Evolutionary conservation across 2,797 vertebrate species (phyloP).

Genomic region (Menidia menidia): DNA sequence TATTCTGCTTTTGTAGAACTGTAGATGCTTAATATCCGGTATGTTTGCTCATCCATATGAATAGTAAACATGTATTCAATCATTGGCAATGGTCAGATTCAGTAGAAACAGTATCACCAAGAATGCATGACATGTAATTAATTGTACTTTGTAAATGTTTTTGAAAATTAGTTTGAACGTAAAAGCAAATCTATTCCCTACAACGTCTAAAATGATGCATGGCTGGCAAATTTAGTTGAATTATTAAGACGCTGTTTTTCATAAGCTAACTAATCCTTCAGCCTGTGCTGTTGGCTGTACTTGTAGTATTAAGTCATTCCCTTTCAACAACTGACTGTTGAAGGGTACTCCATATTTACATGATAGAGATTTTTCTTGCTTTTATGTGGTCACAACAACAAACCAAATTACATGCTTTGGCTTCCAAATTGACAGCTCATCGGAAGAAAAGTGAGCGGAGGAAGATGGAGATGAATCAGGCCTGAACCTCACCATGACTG

Average conservation of each 20-base stretch:
- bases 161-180: no score
- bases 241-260: neutral
- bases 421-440: neutral
- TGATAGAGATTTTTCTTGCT: neutral
- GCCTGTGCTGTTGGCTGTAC: no score
- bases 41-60: neutral
- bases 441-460: neutral
- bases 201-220: neutral
- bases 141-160: no score
- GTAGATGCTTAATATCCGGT: neutral
- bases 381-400: constrained; percentile 11
- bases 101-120: no score
- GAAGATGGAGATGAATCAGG: constrained; percentile 3
- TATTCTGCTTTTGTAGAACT: neutral
- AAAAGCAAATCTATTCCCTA: no score
- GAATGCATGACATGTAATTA: no score
- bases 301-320: neutral
- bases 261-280: neutral
- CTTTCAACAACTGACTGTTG: neutral
- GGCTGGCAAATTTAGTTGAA: neutral
- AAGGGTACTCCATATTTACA: neutral
- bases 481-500: constrained; percentile 6
- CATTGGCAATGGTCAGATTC: no score
- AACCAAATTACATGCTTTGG: constrained; percentile 8
- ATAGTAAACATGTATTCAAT: no score